Percentiles rank a stretch among this genome's conserved stretches.
phyloP scores from a whole-genome alignment of 2,888 invertebrate species.

The Philonicus albiceps region DNA sequence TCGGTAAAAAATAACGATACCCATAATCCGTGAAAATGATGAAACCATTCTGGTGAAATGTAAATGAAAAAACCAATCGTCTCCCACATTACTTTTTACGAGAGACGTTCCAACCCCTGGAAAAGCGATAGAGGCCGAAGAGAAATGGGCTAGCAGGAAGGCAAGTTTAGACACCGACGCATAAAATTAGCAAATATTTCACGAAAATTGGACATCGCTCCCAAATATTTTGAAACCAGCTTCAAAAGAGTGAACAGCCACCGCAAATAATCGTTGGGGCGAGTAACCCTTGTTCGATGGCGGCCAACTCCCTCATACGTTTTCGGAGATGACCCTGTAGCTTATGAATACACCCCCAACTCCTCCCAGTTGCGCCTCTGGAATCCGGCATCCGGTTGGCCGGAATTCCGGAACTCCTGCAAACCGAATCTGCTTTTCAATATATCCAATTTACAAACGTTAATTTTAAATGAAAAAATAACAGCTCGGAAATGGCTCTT shows the following conservation, averaged over 20 bases:
- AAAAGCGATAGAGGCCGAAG: neutral
- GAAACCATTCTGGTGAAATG: neutral
- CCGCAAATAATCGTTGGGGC: neutral
- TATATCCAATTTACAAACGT: neutral
- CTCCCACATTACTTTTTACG: neutral
- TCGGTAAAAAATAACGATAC: neutral
- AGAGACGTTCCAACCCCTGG: neutral
- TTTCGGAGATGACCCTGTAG: neutral
- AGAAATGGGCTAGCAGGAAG: neutral
- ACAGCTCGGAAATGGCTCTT: neutral
- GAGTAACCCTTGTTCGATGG: neutral
- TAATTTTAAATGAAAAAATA: neutral
- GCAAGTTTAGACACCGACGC: neutral
- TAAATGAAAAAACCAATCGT: neutral
- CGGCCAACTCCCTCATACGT: neutral
- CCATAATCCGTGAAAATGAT: neutral
- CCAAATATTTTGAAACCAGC: neutral
- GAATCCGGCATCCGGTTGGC: neutral
- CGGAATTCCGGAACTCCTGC: neutral
- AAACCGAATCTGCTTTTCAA: neutral
- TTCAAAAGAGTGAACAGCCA: neutral
- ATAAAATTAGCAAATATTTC: neutral
- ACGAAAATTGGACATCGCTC: neutral
- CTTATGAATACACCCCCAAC: neutral
- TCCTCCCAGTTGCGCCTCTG: neutral